Percentiles rank a stretch among this genome's conserved stretches.
These are phyloP conservation scores for Colinus virginianus DNA, from an alignment of 2,113 vertebrate genomes.

Conservation along the genomic window DNA sequence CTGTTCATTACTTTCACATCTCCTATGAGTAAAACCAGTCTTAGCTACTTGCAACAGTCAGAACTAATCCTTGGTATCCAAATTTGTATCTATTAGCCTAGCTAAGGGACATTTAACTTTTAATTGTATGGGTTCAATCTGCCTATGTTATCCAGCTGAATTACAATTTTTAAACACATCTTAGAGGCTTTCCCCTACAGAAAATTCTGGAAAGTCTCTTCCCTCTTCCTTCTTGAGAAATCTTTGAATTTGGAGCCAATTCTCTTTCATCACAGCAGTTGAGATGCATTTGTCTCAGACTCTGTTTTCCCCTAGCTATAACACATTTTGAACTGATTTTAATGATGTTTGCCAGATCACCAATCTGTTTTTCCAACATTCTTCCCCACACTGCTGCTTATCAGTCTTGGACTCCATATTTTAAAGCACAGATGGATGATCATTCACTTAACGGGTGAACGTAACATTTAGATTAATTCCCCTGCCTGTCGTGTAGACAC, in stretches of 20 bases:
- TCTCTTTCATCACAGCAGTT: slow-evolving; percentile 24
- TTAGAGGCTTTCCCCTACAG: slow-evolving; percentile 27
- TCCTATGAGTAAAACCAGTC: not conserved
- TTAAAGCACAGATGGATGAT: not conserved
- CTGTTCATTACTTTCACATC: not conserved
- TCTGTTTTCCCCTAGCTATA: not conserved
- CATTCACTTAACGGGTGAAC: not conserved
- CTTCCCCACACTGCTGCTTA: not conserved
- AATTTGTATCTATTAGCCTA: not conserved
- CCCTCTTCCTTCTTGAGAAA: slow-evolving; percentile 21
- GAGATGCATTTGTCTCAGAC: slow-evolving; percentile 24
- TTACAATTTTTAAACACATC: not conserved
- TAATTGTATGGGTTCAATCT: not conserved
- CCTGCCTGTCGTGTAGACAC: not conserved
- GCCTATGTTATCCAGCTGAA: not conserved
- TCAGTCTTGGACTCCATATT: not conserved
- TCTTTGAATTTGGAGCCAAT: slow-evolving; percentile 36
- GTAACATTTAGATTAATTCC: not conserved
- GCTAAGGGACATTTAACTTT: not conserved
- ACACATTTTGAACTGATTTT: not conserved
- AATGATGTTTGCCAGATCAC: not conserved
- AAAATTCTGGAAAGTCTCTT: slow-evolving; percentile 54
- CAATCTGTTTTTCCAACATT: slow-evolving; percentile 35
- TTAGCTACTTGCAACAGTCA: not conserved
- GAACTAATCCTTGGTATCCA: not conserved